A percentile compares a stretch with the other conserved stretches of the same genome.
Evolutionary conservation across 2,888 invertebrate species (phyloP).

Genomic region (Synanthedon vespiformis): DNA sequence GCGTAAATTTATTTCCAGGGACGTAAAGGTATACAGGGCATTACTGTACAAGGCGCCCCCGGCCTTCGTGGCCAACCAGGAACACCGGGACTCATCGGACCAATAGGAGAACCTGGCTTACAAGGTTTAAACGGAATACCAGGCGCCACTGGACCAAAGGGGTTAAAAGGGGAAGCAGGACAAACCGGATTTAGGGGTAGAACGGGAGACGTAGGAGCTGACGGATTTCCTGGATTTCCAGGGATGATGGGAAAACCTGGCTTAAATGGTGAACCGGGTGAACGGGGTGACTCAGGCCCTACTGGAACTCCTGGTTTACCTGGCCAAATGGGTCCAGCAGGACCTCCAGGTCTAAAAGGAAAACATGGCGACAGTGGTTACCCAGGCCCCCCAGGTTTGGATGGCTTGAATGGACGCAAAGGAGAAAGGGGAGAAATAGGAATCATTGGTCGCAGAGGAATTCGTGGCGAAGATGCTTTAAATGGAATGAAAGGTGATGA

Average conservation of each 20-base stretch:
- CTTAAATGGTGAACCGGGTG: slow-evolving; percentile 42
- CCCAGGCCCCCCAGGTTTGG: slow-evolving; percentile 25
- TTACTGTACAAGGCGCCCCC: slow-evolving; percentile 70
- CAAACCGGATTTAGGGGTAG: slow-evolving; percentile 38
- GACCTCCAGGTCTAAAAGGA: slow-evolving; percentile 80
- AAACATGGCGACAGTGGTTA: slow-evolving; percentile 76
- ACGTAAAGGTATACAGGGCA: slow-evolving; percentile 48
- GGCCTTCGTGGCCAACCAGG: slow-evolving; percentile 82
- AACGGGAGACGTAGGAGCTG: slow-evolving; percentile 40
- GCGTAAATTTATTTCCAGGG: slow-evolving; percentile 26
- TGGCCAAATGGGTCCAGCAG: slow-evolving; percentile 80
- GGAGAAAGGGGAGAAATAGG: slow-evolving; percentile 68
- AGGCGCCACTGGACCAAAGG: slow-evolving; percentile 57
- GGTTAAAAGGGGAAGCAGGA: slow-evolving; percentile 71
- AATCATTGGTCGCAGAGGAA: slow-evolving; percentile 64
- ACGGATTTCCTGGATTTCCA: slow-evolving; percentile 53
- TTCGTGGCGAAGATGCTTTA: slow-evolving; percentile 71
- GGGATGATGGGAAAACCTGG: slow-evolving; percentile 47
- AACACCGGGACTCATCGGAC: slow-evolving; percentile 74
- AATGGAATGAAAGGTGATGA: slow-evolving; percentile 74
- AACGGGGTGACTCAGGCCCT: slow-evolving; percentile 48
- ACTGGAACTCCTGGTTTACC: slow-evolving; percentile 70
- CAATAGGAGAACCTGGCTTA: slow-evolving; percentile 67
- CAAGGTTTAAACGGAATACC: slow-evolving; percentile 47
- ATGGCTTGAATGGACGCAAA: slow-evolving; percentile 43